Percentiles rank a stretch among this genome's conserved stretches.
Evolutionary conservation across 2,113 vertebrate genomes (phyloP).

Genomic region (Psammodynastes pulverulentus): DNA sequence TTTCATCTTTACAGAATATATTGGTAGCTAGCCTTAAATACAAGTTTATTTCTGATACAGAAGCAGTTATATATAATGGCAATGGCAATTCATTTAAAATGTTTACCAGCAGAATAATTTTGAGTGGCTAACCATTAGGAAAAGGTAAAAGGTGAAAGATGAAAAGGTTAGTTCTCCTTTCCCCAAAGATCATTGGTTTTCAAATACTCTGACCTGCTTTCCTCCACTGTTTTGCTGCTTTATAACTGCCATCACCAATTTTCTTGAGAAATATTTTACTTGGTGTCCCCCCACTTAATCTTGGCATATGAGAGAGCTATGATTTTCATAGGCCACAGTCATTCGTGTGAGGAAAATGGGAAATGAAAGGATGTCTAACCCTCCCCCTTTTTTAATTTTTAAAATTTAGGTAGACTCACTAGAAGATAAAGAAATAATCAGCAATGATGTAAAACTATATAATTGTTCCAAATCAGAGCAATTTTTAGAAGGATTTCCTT

Average conservation of each 20-base stretch:
- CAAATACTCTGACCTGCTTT: neutral
- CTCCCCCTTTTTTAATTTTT: neutral
- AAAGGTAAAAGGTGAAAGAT: conserved; percentile 59
- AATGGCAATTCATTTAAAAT: conserved; percentile 44
- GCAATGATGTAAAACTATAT: neutral
- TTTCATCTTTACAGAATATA: conserved; percentile 25
- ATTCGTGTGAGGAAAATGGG: neutral
- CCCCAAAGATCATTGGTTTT: neutral
- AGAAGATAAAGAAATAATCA: neutral
- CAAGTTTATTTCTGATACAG: conserved; percentile 16
- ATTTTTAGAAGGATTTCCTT: neutral
- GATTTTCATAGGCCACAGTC: neutral
- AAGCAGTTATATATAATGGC: conserved; percentile 17
- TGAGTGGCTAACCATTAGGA: conserved; percentile 59
- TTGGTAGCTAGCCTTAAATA: conserved; percentile 2
- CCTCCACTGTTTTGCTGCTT: neutral
- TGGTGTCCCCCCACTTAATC: neutral
- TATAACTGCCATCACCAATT: neutral
- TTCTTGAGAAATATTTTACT: neutral
- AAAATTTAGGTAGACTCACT: neutral
- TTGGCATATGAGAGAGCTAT: neutral
- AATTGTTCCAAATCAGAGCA: neutral
- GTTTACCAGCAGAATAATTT: conserved; percentile 39
- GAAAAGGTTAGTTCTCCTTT: neutral
- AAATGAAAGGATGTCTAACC: neutral